Conservation (phyloP, 2,888 invertebrate species). For the Drosophila neutralis region DNA sequence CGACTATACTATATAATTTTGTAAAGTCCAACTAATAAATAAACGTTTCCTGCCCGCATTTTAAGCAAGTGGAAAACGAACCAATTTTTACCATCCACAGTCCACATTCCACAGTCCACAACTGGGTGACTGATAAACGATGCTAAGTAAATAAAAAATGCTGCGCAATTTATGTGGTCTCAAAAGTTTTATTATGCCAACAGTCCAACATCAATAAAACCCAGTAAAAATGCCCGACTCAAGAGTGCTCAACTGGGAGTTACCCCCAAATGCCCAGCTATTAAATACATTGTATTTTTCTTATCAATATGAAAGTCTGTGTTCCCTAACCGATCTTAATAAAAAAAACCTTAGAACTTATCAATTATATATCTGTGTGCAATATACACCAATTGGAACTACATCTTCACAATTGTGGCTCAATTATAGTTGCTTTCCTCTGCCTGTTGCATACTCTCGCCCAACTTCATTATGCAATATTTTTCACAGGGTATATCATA, state of each 20-base stretch:
- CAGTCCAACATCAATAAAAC: slow-evolving; percentile 46
- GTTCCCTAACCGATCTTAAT: not conserved
- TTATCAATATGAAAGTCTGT: not conserved
- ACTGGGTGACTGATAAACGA: slow-evolving; percentile 69
- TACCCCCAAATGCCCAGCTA: not conserved
- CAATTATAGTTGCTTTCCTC: not conserved
- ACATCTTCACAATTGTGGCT: not conserved
- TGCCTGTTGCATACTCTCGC: not conserved
- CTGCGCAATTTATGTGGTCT: slow-evolving; percentile 71
- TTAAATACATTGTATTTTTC: not conserved
- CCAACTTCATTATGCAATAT: not conserved
- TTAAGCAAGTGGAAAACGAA: slow-evolving; percentile 39
- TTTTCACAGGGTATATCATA: not conserved
- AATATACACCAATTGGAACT: not conserved
- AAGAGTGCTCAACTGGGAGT: not conserved
- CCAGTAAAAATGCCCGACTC: not conserved
- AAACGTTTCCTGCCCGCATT: slow-evolving; percentile 48
- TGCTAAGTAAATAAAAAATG: slow-evolving; percentile 74
- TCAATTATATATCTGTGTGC: not conserved
- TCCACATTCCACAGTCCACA: not conserved
- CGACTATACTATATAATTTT: slow-evolving; percentile 57
- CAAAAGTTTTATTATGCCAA: slow-evolving; percentile 66
- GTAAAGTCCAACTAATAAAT: slow-evolving; percentile 77
- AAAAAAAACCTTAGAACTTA: not conserved
- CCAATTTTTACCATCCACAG: slow-evolving; percentile 35